These are phyloP conservation scores for Setophaga coronata DNA, from an alignment of 2,113 vertebrate species.

Conservation along the genomic window DNA sequence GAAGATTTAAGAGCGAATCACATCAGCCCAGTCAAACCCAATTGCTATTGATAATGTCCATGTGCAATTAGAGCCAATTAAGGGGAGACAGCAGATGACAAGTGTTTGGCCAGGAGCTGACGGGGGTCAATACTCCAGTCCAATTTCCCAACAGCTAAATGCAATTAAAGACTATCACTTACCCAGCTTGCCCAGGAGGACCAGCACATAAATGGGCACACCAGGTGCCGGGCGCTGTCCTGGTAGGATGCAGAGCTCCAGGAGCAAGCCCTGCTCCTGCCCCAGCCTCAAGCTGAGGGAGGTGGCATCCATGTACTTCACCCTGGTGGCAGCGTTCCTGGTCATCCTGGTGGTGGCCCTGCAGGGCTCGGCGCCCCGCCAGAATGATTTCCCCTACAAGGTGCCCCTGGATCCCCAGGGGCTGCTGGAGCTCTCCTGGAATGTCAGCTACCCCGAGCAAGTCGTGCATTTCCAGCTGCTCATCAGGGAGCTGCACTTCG, in stretches of 20 bases:
- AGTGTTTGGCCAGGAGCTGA: constrained; percentile 72
- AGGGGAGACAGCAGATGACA: constrained; percentile 71
- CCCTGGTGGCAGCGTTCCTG: constrained; percentile 81
- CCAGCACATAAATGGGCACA: constrained; percentile 75
- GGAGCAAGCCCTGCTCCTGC: constrained; percentile 24
- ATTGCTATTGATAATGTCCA: constrained; percentile 83
- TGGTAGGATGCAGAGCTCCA: constrained; percentile 50
- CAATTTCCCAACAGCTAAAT: constrained; percentile 88
- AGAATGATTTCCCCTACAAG: constrained; percentile 78
- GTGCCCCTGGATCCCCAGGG: constrained; percentile 85
- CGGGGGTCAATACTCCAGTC: constrained; percentile 78
- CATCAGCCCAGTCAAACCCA: constrained; percentile 52
- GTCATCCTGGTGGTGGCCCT: constrained; percentile 89
- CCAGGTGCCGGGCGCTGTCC: not conserved
- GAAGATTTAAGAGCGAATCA: not conserved
- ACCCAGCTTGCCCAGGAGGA: not conserved
- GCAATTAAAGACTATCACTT: constrained; percentile 77
- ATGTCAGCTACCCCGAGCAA: constrained; percentile 83
- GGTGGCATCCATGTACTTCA: constrained; percentile 88
- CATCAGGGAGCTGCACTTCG: constrained; percentile 69
- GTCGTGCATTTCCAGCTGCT: constrained; percentile 82
- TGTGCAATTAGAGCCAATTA: constrained; percentile 86
- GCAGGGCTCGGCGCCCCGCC: constrained; percentile 66
- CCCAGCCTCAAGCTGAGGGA: constrained; percentile 77
- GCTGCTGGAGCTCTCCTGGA: constrained; percentile 88